phyloP scores from a whole-genome alignment of 2,888 invertebrate species.

The Rotaria sp. region DNA sequence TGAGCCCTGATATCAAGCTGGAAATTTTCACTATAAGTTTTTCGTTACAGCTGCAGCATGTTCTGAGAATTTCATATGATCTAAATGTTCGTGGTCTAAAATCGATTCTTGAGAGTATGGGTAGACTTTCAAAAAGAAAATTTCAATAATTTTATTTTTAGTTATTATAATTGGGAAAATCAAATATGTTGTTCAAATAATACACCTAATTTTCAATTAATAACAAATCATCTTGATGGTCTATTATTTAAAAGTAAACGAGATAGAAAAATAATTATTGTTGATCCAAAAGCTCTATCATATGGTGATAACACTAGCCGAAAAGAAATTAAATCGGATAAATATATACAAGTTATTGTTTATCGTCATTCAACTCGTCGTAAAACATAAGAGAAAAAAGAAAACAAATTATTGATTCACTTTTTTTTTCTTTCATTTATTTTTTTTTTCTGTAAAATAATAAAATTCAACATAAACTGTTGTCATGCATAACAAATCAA shows the following conservation, averaged over 20 bases:
- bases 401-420: not conserved
- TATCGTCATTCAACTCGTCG: conserved; percentile 67
- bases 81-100: too few species aligned
- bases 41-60: too few species aligned
- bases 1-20: too few species aligned
- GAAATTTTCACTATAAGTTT: too few species aligned
- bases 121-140: too few species aligned
- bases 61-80: too few species aligned
- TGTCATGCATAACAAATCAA: not conserved
- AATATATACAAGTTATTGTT: conserved; percentile 69
- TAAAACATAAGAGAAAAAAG: conserved; percentile 43
- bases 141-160: conserved; percentile 43
- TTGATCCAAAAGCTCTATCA: conserved; percentile 61
- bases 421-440: too few species aligned
- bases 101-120: too few species aligned
- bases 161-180: conserved; percentile 68
- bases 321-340: conserved; percentile 62
- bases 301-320: conserved; percentile 68
- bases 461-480: not conserved
- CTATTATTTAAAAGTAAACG: conserved; percentile 72
- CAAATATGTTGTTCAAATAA: conserved; percentile 67
- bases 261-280: conserved; percentile 69
- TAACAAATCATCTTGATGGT: conserved; percentile 68
- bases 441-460: conserved; percentile 9
- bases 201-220: conserved; percentile 70